phyloP scores from a whole-genome alignment of 2,113 vertebrate genomes.

The Percina caprodes region DNA sequence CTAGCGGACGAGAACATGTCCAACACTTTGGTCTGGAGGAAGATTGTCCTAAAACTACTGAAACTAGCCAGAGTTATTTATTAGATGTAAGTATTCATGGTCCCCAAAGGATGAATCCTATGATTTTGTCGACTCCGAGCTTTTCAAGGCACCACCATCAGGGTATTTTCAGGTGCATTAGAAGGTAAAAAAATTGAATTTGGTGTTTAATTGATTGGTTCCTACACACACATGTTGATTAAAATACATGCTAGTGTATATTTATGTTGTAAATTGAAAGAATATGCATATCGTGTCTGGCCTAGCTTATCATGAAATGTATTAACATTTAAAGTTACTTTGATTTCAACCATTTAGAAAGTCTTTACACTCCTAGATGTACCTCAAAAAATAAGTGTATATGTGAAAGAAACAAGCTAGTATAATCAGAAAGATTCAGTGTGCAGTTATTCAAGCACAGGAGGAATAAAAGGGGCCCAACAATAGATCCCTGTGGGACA shows the following conservation, averaged over 20 bases:
- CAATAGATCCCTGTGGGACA: slow-evolving; percentile 7
- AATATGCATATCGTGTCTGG: background rate
- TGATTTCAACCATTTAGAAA: background rate
- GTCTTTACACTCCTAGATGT: no score
- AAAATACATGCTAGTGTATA: background rate
- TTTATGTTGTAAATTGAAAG: background rate
- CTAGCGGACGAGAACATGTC: background rate
- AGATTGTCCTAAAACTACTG: background rate
- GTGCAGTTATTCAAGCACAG: background rate
- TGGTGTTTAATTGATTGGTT: no score
- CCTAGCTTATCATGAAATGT: background rate
- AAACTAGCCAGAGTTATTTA: background rate
- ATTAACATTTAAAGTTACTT: background rate
- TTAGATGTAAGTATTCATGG: no score
- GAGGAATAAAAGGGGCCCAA: background rate
- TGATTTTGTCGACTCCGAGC: no score
- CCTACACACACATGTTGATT: background rate
- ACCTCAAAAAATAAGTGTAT: background rate
- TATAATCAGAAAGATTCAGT: background rate
- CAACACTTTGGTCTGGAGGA: background rate
- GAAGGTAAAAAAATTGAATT: no score
- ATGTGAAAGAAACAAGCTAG: background rate
- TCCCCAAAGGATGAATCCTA: no score
- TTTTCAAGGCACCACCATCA: no score
- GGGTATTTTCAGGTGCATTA: no score